Base-by-base conservation (phyloP, 2,113 vertebrate species). In the Vicugna pacos region DNA sequence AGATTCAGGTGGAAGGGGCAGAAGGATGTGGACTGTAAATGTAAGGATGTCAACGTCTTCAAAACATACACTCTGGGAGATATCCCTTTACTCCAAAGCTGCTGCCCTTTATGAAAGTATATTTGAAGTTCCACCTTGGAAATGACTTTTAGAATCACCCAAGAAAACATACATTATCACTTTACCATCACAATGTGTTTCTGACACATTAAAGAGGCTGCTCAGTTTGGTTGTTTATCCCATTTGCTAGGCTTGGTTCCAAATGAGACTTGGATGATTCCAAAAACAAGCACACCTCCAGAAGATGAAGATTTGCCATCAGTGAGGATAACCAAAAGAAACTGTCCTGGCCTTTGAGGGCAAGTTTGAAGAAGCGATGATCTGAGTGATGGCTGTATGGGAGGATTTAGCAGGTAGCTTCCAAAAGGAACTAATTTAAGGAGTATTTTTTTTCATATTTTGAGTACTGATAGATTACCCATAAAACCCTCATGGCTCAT, bases 61-160 rank as follows among this genome's bases (percentile, higher is more conserved):
- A 48, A 14, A 46, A 30, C 12, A 35, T 46, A 17, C 8, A 8
- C 13, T 16, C 46, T 46, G 32, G 46, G 26, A 77, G n/a, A 26
- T 11, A 83, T 24, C 30, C 0, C 12, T 58, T 92, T 60, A 35
- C 28, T 76, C 35, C 32, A 54, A 72, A 75, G 20, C 12, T 38
- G 24, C 19, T 42, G 11, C 52, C 76, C 24, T 84, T 64, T 50
- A 46, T 62, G 76, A 80, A 81, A 38, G 17, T 16, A 56, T 58
- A 22, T 22, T 84, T 60, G 65, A 84, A 95, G 15, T 19, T 81
- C 17, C 35, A 67, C 32, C 56, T 56, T 90, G 91, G 62, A 92
- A 87, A 93, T 58, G 80, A 65, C 62, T 75, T 89, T 80, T 28
- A 58, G 48, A 96, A 67, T 70, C 24, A 86, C 14, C 46, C 56